Evolutionary conservation across 2,888 invertebrate genomes (phyloP), one percentile per base, ranked within the genome.

Genomic region (Synanthedon myopaeformis): DNA sequence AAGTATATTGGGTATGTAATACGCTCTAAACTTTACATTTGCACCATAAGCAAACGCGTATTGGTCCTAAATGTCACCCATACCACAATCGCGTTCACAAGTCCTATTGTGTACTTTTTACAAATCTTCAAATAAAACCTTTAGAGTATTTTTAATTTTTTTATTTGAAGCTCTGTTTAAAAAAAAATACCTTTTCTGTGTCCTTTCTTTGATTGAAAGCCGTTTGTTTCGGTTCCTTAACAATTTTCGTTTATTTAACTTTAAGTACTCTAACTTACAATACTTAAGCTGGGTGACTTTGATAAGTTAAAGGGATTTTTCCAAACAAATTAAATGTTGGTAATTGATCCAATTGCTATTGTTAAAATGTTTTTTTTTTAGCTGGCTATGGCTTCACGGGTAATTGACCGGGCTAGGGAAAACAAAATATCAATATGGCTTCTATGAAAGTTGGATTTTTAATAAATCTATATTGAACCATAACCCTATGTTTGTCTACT

Each of bases 41-140:
- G 52, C 28, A 56, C 63, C 64, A 55, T 13, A 54, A 52, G 28
- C 14, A 45, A 50, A 55, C 67, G 5, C 62, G 64, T 64, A 64
- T 13, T 45, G 14, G 45, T 35, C 45, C 63, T 66, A 49, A n/a
- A 65, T 61, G 65, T 68, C 64, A 64, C 69, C 64, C 64, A 69
- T 60, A 64, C 73, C 74, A 63, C 76, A 76, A 75, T 69, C 68
- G 69, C 69, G 72, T 75, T 74, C 14, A 45, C 45, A 13, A 45
- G 13, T 45, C 45, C 63, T 65, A 64, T 79, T 80, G 76, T 80
- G 76, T 45, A 4, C 14, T 45, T 45, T 45, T 45, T 45, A 45
- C 45, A 45, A 45, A 45, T 13, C 45, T 45, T 13, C 45, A 45
- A 45, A 45, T 13, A 45, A 45, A 8, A 45, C 45, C 45, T 45